Percentiles rank a stretch among this genome's conserved stretches.
These are phyloP conservation scores for Apamea epomidion DNA, from an alignment of 2,888 invertebrate genomes.

Conservation along the genomic window DNA sequence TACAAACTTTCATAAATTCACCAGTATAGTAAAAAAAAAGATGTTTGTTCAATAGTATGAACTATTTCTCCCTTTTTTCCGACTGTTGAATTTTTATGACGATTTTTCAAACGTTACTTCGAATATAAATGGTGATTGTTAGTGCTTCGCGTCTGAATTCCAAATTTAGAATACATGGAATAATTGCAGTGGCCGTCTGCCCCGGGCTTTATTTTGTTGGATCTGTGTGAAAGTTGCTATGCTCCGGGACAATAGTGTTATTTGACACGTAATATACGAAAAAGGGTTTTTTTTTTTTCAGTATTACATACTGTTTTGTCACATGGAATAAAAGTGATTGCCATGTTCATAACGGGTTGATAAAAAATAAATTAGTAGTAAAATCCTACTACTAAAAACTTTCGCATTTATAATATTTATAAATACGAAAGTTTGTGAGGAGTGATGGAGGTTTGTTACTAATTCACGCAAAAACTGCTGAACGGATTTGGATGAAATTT, in stretches of 20 bases:
- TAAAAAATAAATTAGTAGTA: not conserved
- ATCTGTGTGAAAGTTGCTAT: not conserved
- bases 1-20: not conserved
- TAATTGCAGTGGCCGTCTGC: slow-evolving; percentile 40
- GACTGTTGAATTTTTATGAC: slow-evolving; percentile 47
- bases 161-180: slow-evolving; percentile 55
- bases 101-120: slow-evolving; percentile 55
- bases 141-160: slow-evolving; percentile 39
- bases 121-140: slow-evolving; percentile 59
- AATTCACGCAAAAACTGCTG: too few species aligned
- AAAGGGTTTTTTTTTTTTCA: not conserved
- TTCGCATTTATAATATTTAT: too few species aligned
- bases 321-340: not conserved
- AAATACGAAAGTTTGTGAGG: too few species aligned
- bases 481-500: too few species aligned
- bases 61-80: slow-evolving; percentile 15
- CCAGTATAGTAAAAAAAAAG: not conserved
- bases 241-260: not conserved
- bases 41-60: slow-evolving; percentile 7
- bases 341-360: not conserved
- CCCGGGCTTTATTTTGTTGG: not conserved
- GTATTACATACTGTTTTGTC: not conserved
- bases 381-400: not conserved
- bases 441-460: too few species aligned
- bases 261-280: slow-evolving; percentile 9